phyloP scores from a whole-genome alignment of 1,140 invertebrate genomes.

The Xylocopa sonorina region DNA sequence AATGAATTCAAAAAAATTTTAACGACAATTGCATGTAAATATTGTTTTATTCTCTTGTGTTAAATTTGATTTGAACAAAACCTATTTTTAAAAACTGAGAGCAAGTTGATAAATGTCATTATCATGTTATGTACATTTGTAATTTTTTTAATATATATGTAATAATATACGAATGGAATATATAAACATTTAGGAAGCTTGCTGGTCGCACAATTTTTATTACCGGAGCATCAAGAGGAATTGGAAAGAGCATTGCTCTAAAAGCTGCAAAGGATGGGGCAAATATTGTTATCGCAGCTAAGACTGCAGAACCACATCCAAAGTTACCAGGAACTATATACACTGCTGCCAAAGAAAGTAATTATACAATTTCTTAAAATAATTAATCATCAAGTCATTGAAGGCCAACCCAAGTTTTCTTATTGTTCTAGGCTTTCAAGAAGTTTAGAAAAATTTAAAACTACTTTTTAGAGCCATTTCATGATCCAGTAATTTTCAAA shows the following conservation, averaged over 20 bases:
- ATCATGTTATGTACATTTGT: background rate
- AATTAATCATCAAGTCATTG: no score
- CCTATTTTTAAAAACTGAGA: background rate
- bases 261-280: conserved; percentile 97
- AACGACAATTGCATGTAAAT: no score
- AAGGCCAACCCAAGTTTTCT: no score
- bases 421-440: no score
- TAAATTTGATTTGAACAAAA: background rate
- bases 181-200: conserved; percentile 91
- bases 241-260: conserved; percentile 97
- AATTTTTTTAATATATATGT: no score
- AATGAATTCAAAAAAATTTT: no score
- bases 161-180: no score
- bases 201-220: conserved; percentile 96
- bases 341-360: conserved; percentile 97
- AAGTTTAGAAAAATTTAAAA: no score
- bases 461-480: no score
- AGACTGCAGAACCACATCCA: conserved; percentile 97
- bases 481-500: no score
- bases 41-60: background rate
- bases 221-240: conserved; percentile 97
- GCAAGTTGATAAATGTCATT: background rate
- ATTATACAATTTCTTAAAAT: no score
- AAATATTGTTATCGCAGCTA: conserved; percentile 97
- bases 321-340: conserved; percentile 99